These are phyloP conservation scores for Phytoseiulus persimilis DNA, from an alignment of 2,888 invertebrate genomes.

Conservation along the genomic window DNA sequence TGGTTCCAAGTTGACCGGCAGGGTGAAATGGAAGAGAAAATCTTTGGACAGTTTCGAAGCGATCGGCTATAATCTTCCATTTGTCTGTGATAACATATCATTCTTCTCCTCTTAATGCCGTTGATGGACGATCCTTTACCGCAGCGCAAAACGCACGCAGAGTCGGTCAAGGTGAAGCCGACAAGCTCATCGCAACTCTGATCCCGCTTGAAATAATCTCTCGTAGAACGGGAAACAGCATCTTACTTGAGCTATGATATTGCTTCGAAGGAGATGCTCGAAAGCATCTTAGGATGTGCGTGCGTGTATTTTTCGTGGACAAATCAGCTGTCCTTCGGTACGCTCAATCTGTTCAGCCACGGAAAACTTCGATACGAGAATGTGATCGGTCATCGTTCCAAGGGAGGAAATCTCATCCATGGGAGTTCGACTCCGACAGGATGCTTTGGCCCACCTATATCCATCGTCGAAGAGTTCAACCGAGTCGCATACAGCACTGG, in stretches of 20 bases:
- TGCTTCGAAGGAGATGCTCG: not conserved
- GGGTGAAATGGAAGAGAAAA: not conserved
- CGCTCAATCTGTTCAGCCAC: not conserved
- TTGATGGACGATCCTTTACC: not conserved
- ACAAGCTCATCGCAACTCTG: constrained; percentile 5
- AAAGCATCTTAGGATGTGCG: not conserved
- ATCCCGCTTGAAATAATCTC: not conserved
- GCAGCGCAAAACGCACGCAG: not conserved
- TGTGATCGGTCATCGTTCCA: not conserved
- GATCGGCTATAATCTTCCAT: not conserved
- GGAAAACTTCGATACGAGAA: not conserved
- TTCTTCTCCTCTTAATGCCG: not conserved
- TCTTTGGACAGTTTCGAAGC: not conserved
- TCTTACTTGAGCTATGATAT: not conserved
- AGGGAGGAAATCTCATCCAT: not conserved
- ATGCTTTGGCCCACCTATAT: no score
- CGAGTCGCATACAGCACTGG: no score
- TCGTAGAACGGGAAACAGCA: not conserved
- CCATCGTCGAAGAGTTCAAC: no score
- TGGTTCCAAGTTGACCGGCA: not conserved
- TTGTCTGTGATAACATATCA: not conserved
- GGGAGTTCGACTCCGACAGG: no score
- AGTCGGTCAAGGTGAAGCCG: not conserved
- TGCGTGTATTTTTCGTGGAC: not conserved
- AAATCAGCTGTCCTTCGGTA: not conserved